Evolutionary conservation across 2,797 vertebrate species (phyloP).

Genomic region (Buphagus erythrorhynchus): DNA sequence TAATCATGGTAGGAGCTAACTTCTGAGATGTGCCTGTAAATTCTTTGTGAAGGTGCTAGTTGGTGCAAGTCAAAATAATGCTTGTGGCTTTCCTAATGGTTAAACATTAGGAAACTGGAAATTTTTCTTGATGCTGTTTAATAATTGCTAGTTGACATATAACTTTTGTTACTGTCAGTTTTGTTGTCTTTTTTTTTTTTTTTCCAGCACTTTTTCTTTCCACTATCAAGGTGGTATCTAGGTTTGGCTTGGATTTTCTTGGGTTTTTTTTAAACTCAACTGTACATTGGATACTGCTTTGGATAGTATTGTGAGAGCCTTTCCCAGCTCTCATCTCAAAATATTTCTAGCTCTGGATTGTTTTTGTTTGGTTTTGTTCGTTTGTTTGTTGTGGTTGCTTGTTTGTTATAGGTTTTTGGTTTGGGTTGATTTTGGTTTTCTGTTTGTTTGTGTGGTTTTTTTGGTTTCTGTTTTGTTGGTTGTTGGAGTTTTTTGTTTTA

Average conservation of each 20-base stretch:
- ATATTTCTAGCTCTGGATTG: neutral
- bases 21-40: neutral
- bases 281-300: neutral
- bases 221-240: neutral
- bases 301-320: neutral
- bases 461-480: too few relatives aligned
- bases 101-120: neutral
- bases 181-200: neutral
- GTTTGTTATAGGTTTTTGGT: neutral
- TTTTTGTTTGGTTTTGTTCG: neutral
- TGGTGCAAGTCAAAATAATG: neutral
- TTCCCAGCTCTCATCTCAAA: neutral
- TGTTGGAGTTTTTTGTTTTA: too few relatives aligned
- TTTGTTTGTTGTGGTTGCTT: neutral
- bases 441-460: neutral
- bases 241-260: neutral
- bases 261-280: neutral
- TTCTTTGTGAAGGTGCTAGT: neutral
- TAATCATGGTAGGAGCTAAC: neutral
- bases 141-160: neutral
- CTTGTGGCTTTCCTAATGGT: neutral
- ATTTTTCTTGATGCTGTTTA: neutral
- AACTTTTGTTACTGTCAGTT: neutral
- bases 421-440: neutral
- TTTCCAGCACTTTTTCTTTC: neutral